Conservation (phyloP, 2,888 invertebrate genomes). For the Timema podura region DNA sequence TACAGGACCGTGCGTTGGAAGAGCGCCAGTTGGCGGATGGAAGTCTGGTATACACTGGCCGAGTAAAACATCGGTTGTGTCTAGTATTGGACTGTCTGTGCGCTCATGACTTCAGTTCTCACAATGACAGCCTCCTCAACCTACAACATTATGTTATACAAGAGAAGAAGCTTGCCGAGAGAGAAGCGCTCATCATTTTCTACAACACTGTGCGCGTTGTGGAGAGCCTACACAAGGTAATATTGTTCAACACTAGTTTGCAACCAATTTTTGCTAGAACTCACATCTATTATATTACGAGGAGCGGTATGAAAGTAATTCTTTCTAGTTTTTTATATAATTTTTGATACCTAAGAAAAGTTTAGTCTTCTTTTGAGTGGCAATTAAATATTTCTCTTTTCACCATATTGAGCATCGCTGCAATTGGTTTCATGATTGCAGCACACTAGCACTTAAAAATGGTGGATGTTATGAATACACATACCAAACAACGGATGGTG, state of each 20-base stretch:
- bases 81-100: slow-evolving; percentile 70
- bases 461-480: too few relatives aligned
- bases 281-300: too few relatives aligned
- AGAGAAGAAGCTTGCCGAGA: slow-evolving; percentile 69
- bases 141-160: slow-evolving; percentile 72
- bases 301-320: too few relatives aligned
- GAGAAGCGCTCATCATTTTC: slow-evolving; percentile 68
- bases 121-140: slow-evolving; percentile 58
- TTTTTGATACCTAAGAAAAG: too few relatives aligned
- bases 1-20: slow-evolving; percentile 65
- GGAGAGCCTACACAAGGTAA: slow-evolving; percentile 66
- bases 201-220: slow-evolving; percentile 70
- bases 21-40: slow-evolving; percentile 53
- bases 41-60: slow-evolving; percentile 53
- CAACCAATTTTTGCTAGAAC: background rate
- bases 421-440: too few relatives aligned
- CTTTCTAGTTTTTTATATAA: too few relatives aligned
- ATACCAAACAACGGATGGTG: too few relatives aligned
- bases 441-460: too few relatives aligned
- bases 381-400: too few relatives aligned
- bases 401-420: too few relatives aligned
- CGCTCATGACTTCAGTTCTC: slow-evolving; percentile 59
- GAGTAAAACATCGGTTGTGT: slow-evolving; percentile 58
- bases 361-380: too few relatives aligned
- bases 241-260: slow-evolving; percentile 24